A percentile compares a stretch with the other conserved stretches of the same genome.
Evolutionary conservation across 2,113 vertebrate species (phyloP).

Genomic region (Accipiter virgatus): DNA sequence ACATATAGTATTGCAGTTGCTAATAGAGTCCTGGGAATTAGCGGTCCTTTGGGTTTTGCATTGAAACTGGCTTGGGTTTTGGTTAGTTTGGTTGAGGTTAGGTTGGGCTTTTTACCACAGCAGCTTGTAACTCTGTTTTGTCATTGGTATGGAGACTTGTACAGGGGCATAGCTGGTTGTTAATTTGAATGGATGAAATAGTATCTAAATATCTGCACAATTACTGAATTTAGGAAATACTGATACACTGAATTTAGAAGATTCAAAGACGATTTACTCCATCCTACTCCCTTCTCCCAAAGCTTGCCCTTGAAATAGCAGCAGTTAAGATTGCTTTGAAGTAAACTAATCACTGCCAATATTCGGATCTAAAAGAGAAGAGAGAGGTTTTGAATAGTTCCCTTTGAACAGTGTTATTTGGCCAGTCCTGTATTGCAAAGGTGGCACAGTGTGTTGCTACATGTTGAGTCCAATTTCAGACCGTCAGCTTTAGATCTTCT

Average conservation of each 20-base stretch:
- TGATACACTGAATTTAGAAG: neutral
- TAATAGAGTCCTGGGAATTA: neutral
- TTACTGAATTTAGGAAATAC: conserved; percentile 15
- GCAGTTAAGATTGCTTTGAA: conserved; percentile 41
- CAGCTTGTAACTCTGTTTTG: neutral
- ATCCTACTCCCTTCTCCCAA: neutral
- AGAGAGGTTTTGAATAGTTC: neutral
- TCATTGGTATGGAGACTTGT: neutral
- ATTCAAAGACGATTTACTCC: neutral
- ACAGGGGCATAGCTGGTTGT: neutral
- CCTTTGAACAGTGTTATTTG: conserved; percentile 20
- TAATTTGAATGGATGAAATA: neutral
- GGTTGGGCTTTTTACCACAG: neutral
- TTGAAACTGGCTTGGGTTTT: neutral
- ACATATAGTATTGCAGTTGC: neutral
- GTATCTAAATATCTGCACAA: neutral
- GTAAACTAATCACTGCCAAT: neutral
- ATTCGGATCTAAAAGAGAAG: neutral
- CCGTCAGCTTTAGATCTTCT: conserved; percentile 25
- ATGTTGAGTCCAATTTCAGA: neutral
- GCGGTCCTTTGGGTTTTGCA: neutral
- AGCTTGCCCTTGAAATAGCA: neutral
- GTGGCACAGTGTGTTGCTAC: conserved; percentile 4
- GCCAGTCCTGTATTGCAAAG: neutral
- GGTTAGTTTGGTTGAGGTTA: neutral